Conservation (phyloP, 2,113 vertebrate genomes). For the Paralichthys olivaceus region DNA sequence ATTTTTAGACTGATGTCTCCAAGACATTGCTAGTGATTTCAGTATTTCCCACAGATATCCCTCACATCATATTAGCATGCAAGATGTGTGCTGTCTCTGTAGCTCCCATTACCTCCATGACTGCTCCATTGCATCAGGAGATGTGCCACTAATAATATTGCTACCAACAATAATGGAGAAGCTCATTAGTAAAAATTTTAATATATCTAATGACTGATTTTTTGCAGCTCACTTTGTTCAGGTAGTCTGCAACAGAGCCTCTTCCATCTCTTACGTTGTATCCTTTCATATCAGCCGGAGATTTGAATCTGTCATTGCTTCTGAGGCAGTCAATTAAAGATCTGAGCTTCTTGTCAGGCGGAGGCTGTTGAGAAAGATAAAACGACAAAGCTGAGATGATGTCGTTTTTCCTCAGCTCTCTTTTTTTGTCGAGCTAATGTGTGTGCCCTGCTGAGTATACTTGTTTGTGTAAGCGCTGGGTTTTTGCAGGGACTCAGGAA, state of each 20-base stretch:
- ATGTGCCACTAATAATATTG: conserved; percentile 31
- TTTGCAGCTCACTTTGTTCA: conserved; percentile 30
- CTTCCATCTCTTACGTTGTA: neutral
- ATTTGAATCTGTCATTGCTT: conserved; percentile 49
- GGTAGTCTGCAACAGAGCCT: conserved; percentile 13
- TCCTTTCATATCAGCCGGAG: conserved; percentile 25
- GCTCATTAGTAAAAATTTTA: conserved; percentile 53
- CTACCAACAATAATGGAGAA: conserved; percentile 20
- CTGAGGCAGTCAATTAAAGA: conserved; percentile 70
- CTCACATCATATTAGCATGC: conserved; percentile 53
- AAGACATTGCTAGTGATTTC: conserved; percentile 43
- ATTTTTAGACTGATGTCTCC: conserved; percentile 60
- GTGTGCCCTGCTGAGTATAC: conserved; percentile 19
- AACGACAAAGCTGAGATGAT: conserved; percentile 49
- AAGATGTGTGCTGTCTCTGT: conserved; percentile 11
- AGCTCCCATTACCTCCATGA: conserved; percentile 55
- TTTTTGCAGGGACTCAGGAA: conserved; percentile 8
- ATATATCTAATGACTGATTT: conserved; percentile 26
- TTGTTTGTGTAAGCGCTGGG: conserved; percentile 12
- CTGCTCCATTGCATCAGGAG: conserved; percentile 57
- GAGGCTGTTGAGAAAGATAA: conserved; percentile 54
- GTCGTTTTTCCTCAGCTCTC: conserved; percentile 24
- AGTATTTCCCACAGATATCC: conserved; percentile 55
- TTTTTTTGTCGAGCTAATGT: conserved; percentile 26
- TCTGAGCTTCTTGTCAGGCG: conserved; percentile 56